A percentile compares a stretch with the other conserved stretches of the same genome.
Evolutionary conservation across 2,888 invertebrate species (phyloP).

Genomic region (Xanthostigma xanthostigma): DNA sequence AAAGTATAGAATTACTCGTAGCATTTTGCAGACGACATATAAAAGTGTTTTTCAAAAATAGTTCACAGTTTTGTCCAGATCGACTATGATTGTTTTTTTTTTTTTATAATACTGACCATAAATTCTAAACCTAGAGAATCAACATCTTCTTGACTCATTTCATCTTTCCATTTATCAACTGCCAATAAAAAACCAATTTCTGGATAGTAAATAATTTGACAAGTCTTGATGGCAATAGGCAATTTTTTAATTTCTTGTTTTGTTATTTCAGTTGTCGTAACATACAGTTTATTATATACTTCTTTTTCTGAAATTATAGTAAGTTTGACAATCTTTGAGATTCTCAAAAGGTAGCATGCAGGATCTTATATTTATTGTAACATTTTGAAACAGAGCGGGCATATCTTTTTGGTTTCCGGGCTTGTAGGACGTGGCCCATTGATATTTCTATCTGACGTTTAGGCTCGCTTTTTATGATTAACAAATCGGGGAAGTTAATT

Average conservation of each 20-base stretch:
- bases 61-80: background rate
- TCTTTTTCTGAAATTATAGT: constrained; percentile 42
- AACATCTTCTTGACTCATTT: background rate
- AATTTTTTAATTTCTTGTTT: constrained; percentile 50
- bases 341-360: too few species aligned
- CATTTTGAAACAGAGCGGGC: too few species aligned
- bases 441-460: too few species aligned
- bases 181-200: constrained; percentile 67
- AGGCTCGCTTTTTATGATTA: too few species aligned
- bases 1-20: constrained; percentile 5
- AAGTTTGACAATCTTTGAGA: background rate
- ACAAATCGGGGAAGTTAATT: too few species aligned
- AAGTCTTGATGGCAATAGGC: constrained; percentile 48
- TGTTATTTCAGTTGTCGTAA: constrained; percentile 57
- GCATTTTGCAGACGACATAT: background rate
- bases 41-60: background rate
- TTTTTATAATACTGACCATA: background rate
- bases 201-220: constrained; percentile 53
- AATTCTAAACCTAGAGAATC: background rate
- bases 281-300: constrained; percentile 51
- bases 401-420: too few species aligned
- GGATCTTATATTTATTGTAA: too few species aligned
- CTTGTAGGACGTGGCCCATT: too few species aligned
- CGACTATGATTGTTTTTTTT: background rate
- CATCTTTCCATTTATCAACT: constrained; percentile 44